Conservation (phyloP, 2,113 vertebrate species). For the Cyrtonyx montezumae region DNA sequence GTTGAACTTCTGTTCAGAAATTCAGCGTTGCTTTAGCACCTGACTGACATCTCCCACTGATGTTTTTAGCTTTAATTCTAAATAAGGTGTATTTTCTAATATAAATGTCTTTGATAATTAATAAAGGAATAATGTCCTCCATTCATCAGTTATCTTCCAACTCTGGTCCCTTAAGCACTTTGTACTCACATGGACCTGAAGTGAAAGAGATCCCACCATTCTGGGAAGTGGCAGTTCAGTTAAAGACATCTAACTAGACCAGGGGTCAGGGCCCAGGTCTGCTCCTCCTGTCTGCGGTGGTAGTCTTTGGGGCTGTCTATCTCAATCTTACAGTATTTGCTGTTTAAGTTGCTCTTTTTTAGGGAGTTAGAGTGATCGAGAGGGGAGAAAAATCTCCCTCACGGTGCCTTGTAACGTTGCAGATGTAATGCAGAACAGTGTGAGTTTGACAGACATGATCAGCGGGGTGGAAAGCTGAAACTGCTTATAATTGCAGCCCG, state of each 20-base stretch:
- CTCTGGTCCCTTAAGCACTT: not conserved
- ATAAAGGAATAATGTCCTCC: not conserved
- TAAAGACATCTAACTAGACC: not conserved
- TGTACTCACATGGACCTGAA: not conserved
- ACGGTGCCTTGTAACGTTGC: not conserved
- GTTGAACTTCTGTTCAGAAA: not conserved
- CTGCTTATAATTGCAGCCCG: not conserved
- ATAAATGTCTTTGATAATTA: not conserved
- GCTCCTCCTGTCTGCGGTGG: not conserved
- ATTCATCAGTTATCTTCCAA: not conserved
- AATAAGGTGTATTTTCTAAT: too few relatives aligned
- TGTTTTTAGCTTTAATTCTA: not conserved
- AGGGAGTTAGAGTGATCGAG: not conserved
- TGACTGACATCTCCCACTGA: not conserved
- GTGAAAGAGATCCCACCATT: not conserved
- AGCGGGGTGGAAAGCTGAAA: constrained; percentile 3
- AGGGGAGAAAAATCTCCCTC: not conserved
- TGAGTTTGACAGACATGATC: not conserved
- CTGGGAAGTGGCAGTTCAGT: not conserved
- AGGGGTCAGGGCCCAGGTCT: not conserved
- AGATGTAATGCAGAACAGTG: too few relatives aligned
- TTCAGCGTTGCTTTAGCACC: not conserved
- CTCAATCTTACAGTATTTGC: not conserved
- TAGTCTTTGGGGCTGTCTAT: not conserved
- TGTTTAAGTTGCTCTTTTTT: not conserved